Conservation (phyloP, 2,888 invertebrate species). For the Oligia strigilis region DNA sequence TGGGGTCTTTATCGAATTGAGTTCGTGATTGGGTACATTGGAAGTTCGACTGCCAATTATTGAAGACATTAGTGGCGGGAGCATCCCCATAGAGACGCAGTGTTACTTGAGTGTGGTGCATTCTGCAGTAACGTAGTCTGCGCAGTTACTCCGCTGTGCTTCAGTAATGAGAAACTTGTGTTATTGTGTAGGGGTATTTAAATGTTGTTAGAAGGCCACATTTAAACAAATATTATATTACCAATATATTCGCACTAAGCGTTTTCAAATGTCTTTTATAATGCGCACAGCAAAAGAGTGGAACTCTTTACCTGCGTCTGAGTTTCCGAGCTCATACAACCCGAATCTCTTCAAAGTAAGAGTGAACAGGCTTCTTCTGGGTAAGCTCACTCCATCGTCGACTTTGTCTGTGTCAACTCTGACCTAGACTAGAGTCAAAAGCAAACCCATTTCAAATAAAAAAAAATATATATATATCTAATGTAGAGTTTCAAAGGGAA, state of each 20-base stretch:
- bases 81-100: slow-evolving; percentile 78
- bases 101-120: slow-evolving; percentile 76
- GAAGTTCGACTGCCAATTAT: slow-evolving; percentile 84
- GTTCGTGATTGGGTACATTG: slow-evolving; percentile 77
- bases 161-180: slow-evolving; percentile 45
- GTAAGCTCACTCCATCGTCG: no score
- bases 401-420: no score
- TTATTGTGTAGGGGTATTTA: slow-evolving; percentile 10
- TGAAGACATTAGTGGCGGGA: slow-evolving; percentile 80
- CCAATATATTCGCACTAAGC: no score
- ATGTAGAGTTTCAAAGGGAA: background rate
- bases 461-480: no score
- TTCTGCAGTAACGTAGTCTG: slow-evolving; percentile 73
- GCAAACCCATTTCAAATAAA: no score
- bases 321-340: no score
- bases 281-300: no score
- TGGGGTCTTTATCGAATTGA: slow-evolving; percentile 69
- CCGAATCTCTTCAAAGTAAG: no score
- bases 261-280: no score
- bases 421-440: no score
- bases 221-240: slow-evolving; percentile 14
- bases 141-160: slow-evolving; percentile 48
- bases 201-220: background rate
- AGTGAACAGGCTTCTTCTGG: no score
- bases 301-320: no score